A percentile compares a stretch with the other conserved stretches of the same genome.
These are phyloP conservation scores for Andrena marginata DNA, from an alignment of 2,888 invertebrate species.

Conservation along the genomic window DNA sequence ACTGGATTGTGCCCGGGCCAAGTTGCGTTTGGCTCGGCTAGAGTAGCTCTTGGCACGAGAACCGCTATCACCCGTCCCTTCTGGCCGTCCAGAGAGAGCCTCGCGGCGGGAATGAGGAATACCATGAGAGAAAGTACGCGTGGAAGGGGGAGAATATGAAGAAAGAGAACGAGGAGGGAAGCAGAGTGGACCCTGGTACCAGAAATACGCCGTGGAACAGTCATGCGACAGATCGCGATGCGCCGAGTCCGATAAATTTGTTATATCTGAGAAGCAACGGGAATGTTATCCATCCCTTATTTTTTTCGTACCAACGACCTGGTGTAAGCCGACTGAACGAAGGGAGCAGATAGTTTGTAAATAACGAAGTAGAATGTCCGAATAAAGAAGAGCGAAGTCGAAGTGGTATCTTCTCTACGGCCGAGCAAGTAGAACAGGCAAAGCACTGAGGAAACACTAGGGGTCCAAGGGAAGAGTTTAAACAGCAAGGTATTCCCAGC, in stretches of 20 bases:
- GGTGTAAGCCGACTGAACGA: neutral
- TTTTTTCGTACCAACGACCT: neutral
- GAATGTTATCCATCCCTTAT: too few species aligned
- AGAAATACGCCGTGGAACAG: conserved; percentile 57
- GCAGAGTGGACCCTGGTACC: conserved; percentile 48
- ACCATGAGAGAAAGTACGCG: conserved; percentile 40
- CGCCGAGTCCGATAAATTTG: too few species aligned
- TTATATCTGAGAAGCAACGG: too few species aligned
- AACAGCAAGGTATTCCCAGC: conserved; percentile 17
- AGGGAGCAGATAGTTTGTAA: neutral
- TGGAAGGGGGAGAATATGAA: conserved; percentile 17
- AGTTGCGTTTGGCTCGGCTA: conserved; percentile 63
- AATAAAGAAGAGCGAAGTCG: neutral
- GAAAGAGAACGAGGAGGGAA: conserved; percentile 41
- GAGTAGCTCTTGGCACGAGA: conserved; percentile 69
- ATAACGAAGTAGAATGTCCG: neutral
- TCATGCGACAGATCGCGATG: neutral
- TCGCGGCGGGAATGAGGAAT: conserved; percentile 48
- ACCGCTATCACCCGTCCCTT: conserved; percentile 49
- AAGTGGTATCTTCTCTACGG: conserved; percentile 19
- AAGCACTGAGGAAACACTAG: neutral
- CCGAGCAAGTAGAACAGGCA: neutral
- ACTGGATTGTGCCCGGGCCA: conserved; percentile 68
- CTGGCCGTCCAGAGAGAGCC: conserved; percentile 25
- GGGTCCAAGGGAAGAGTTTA: conserved; percentile 17